Percentiles rank a stretch among this genome's conserved stretches.
phyloP scores from a whole-genome alignment of 1,140 invertebrate species.

The Chrysomallon squamiferum region DNA sequence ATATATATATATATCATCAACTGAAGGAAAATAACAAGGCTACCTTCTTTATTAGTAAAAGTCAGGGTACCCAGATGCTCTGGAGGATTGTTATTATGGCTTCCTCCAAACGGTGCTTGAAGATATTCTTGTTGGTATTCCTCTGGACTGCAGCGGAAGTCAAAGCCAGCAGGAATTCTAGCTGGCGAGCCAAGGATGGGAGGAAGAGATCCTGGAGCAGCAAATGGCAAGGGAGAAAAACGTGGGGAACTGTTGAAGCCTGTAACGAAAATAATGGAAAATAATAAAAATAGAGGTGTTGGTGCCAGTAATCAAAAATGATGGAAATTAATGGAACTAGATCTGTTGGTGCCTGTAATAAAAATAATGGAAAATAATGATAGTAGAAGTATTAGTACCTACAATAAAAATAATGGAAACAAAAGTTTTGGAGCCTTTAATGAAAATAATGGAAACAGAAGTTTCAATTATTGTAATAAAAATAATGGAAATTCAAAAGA shows the following conservation, averaged over 20 bases:
- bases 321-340: too few relatives aligned
- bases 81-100: slow-evolving; percentile 37
- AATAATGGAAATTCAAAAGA: too few relatives aligned
- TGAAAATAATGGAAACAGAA: too few relatives aligned
- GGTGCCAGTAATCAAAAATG: too few relatives aligned
- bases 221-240: slow-evolving; percentile 12
- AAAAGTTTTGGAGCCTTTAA: not conserved
- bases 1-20: too few relatives aligned
- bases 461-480: too few relatives aligned
- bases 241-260: not conserved
- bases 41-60: slow-evolving; percentile 23
- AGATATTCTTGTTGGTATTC: slow-evolving; percentile 24
- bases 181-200: slow-evolving; percentile 70
- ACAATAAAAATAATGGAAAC: too few relatives aligned
- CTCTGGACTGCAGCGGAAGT: slow-evolving; percentile 28
- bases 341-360: not conserved
- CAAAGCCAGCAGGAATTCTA: slow-evolving; percentile 52
- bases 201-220: slow-evolving; percentile 63
- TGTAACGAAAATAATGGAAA: too few relatives aligned
- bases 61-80: slow-evolving; percentile 39
- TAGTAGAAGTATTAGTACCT: too few relatives aligned
- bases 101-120: slow-evolving; percentile 67
- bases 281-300: too few relatives aligned
- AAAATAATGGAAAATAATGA: too few relatives aligned
- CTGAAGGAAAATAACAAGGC: too few relatives aligned